phyloP scores from a whole-genome alignment of 2,113 vertebrate species.

The Urocolius indicus region DNA sequence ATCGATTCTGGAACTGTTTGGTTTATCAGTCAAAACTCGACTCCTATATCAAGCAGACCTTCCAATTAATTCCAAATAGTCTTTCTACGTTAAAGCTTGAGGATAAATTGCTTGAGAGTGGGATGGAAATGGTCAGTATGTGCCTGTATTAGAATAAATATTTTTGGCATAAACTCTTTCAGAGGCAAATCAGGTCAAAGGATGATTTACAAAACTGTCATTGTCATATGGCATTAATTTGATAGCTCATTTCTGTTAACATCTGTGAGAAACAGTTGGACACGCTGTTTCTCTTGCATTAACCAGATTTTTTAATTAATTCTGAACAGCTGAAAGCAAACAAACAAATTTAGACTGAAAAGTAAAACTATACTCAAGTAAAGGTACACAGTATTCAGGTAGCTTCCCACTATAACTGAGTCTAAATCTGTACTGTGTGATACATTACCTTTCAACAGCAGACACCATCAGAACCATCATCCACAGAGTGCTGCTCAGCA shows the following conservation, averaged over 20 bases:
- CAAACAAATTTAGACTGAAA: conserved; percentile 32
- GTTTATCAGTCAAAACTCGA: background rate
- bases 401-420: background rate
- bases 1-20: background rate
- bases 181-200: conserved; percentile 61
- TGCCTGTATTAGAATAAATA: conserved; percentile 1
- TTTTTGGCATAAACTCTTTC: conserved; percentile 31
- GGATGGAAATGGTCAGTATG: background rate
- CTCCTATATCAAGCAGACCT: background rate
- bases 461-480: background rate
- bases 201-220: conserved; percentile 65
- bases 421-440: background rate
- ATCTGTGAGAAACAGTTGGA: conserved; percentile 66
- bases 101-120: background rate
- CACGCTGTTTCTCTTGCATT: conserved; percentile 14
- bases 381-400: background rate
- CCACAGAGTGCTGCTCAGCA: background rate
- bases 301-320: conserved; percentile 57
- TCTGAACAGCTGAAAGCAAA: conserved; percentile 44
- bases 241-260: conserved; percentile 59
- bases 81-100: background rate
- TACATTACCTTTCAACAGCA: background rate
- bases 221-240: conserved; percentile 70
- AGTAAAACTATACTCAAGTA: background rate
- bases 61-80: background rate